Percentiles rank a stretch among this genome's conserved stretches.
Evolutionary conservation across 2,888 invertebrate species (phyloP).

Genomic region (Zonitis immaculata): DNA sequence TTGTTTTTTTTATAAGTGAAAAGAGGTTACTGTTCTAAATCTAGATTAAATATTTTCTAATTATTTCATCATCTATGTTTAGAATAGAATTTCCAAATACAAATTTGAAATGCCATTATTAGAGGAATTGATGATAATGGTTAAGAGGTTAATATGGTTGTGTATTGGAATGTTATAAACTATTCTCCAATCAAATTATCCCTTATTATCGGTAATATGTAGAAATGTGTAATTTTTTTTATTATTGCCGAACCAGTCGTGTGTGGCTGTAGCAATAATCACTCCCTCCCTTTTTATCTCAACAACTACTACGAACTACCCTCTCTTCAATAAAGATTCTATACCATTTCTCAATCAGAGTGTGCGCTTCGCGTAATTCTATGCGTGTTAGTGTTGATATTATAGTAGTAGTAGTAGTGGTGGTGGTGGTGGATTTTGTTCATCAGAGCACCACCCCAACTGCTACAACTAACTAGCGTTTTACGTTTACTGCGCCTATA

Average conservation of each 20-base stretch:
- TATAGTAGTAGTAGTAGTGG: background rate
- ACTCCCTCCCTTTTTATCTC: conserved; percentile 4
- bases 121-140: background rate
- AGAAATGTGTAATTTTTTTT: background rate
- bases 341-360: conserved; percentile 25
- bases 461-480: conserved; percentile 17
- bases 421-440: background rate
- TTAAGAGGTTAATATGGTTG: background rate
- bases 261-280: too few relatives aligned
- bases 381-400: background rate
- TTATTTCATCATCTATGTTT: background rate
- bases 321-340: background rate
- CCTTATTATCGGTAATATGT: conserved; percentile 8
- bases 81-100: background rate
- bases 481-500: conserved; percentile 18
- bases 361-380: conserved; percentile 23
- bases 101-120: background rate
- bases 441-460: background rate
- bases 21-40: background rate
- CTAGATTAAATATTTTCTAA: background rate
- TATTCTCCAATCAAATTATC: background rate
- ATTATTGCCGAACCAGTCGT: too few relatives aligned
- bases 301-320: conserved; percentile 11
- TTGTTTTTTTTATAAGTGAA: too few relatives aligned
- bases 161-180: background rate